Base-by-base conservation (phyloP, 2,113 vertebrate genomes). In the Scatophagus argus region DNA sequence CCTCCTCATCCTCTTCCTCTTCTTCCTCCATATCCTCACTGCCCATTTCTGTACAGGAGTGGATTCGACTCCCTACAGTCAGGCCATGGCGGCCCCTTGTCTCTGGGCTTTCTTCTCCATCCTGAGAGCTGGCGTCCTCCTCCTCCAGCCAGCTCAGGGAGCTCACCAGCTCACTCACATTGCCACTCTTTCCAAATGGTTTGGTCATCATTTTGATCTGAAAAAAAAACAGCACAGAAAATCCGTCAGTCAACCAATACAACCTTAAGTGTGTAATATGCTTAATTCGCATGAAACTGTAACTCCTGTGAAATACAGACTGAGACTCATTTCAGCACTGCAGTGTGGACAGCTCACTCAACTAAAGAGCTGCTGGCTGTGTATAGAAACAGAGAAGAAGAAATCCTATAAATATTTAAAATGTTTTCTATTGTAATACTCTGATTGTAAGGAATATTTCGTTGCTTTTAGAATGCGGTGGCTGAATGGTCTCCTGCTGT, bases 131-230 rank as follows among this genome's bases (percentile, higher is more conserved):
- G 46, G 94, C 77, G 0, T 93, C 85, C 39, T 96, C 96, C 0
- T 96, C 96, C 0, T 96, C 96, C 67, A 96, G 87, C 97, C 97
- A 99, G 36, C 92, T 86, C 1, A 96, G 94, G 23, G 94, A 89
- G 87, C 83, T 95, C 79, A 96, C 92, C 4, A 98, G 93, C 79
- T 98, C 96, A 0, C 91, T 93, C 93, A 97, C 90, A 58, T 96
- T 96, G 27, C 92, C 91, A 52, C 92, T 27, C 58, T 97, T 94
- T 86, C 90, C 8, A 3, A 94, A 96, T 1, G 86, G 87, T 87
- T 97, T 97, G 90, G 94, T 94, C 97, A 97, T 97, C 94, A 94
- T 95, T 68, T 84, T 87, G 76, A 90, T 86, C 96, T 98, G 85
- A 21, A 65, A 32, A 61, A n/a, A 51, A 62, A 27, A 92, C 7